Evolutionary conservation across 2,888 invertebrate genomes (phyloP).

Genomic region (Pseudoips prasinana): DNA sequence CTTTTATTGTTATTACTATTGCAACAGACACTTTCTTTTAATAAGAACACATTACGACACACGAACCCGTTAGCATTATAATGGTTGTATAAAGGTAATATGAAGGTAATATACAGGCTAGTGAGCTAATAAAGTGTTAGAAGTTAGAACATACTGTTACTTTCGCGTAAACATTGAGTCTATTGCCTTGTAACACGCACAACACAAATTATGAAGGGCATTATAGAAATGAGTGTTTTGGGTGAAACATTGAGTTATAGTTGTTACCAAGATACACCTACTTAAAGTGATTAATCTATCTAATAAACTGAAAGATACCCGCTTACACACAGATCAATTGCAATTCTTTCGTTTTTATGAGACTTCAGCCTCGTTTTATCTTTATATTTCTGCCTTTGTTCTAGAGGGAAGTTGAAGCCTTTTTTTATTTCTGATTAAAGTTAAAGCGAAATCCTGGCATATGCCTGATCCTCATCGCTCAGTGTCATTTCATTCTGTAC

Average conservation of each 20-base stretch:
- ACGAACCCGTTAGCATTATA: slow-evolving; percentile 27
- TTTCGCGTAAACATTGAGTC: slow-evolving; percentile 21
- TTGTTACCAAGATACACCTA: too few species aligned
- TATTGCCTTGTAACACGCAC: slow-evolving; percentile 41
- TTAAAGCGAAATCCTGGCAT: too few species aligned
- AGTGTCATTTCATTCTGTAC: too few species aligned
- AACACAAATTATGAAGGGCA: slow-evolving; percentile 18
- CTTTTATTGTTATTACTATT: slow-evolving; percentile 1
- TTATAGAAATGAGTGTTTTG: slow-evolving; percentile 6
- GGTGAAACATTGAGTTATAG: neutral
- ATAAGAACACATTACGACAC: slow-evolving; percentile 19
- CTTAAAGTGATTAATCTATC: too few species aligned
- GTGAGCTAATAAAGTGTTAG: slow-evolving; percentile 16
- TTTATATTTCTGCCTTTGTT: too few species aligned
- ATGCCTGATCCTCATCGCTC: too few species aligned
- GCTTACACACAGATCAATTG: too few species aligned
- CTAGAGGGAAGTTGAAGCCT: too few species aligned
- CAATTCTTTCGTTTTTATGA: too few species aligned
- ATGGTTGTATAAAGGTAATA: slow-evolving; percentile 37
- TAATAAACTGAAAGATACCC: too few species aligned
- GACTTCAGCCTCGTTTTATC: too few species aligned
- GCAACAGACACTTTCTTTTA: slow-evolving; percentile 16
- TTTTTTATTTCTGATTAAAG: too few species aligned
- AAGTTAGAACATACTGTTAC: slow-evolving; percentile 28
- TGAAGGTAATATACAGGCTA: slow-evolving; percentile 28